Conservation (phyloP, 2,888 invertebrate species). For the Miltochrista miniata region DNA sequence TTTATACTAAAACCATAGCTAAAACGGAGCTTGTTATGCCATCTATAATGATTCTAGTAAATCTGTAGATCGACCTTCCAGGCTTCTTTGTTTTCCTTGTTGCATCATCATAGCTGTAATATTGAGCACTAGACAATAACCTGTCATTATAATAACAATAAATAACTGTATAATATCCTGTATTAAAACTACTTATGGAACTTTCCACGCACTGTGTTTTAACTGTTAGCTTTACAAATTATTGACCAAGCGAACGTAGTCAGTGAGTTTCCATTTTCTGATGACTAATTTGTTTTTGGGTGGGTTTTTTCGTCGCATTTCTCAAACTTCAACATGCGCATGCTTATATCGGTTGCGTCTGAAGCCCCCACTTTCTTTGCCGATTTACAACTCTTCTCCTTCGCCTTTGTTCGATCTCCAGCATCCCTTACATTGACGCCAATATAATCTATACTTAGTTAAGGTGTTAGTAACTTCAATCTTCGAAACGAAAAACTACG, state of each 20-base stretch:
- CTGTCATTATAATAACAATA: slow-evolving; percentile 32
- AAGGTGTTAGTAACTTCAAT: slow-evolving; percentile 1
- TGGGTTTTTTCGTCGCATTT: no score
- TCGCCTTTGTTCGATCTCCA: no score
- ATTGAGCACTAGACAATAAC: slow-evolving; percentile 39
- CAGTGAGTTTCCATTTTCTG: neutral
- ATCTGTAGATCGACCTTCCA: neutral
- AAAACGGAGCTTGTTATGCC: neutral
- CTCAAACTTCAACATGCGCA: no score
- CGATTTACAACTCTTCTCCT: no score
- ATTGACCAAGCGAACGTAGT: no score
- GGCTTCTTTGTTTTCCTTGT: slow-evolving; percentile 48
- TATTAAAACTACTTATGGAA: slow-evolving; percentile 29
- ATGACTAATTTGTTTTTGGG: slow-evolving; percentile 6
- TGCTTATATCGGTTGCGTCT: no score
- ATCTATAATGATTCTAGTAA: neutral
- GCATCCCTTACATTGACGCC: no score
- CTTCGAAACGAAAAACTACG: slow-evolving; percentile 18
- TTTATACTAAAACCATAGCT: no score
- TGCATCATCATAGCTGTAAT: slow-evolving; percentile 46
- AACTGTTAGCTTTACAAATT: slow-evolving; percentile 14
- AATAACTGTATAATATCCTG: slow-evolving; percentile 28
- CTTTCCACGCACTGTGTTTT: slow-evolving; percentile 31
- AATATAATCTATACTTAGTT: no score
- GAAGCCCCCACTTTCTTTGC: no score